Evolutionary conservation across 2,888 invertebrate genomes (phyloP), one percentile per base, ranked within the genome.

Genomic region (Nemapogon koenigi): DNA sequence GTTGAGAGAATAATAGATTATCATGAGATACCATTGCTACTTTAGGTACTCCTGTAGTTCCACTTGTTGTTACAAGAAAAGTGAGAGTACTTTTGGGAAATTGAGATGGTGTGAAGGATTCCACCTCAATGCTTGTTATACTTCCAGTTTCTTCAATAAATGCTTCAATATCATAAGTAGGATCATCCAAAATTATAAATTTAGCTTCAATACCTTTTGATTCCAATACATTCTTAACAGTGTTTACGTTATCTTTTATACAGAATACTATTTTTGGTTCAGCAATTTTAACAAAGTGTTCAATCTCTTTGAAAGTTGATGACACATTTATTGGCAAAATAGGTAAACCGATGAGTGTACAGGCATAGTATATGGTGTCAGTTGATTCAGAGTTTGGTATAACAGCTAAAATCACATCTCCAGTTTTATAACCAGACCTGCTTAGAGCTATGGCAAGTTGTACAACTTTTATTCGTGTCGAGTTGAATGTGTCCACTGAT

Each of bases 221-320:
- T 6, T 28, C 11, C 4, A 28, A 4, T 2, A 33, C 16, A n/a
- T 14, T 7, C 3, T 33, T 19, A 11, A 33, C 11, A 3, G 4
- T 18, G 2, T 33, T 16, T 3, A 10, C 19, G 13, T 33, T 33
- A 3, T 33, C 19, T 19, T 33, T 33, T 10, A 8, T 19, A 19
- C 18, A 33, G 11, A 19, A 18, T 33, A 33, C 19, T 13, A 33
- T 7, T 33, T 33, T 33, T 2, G 33, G 33, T 4, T 19, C 19
- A 3, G 33, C n/a, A 11, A 11, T 33, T 3, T 18, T 33, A 2
- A 33, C 19, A 11, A 13, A 33, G 19, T 18, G 7, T 4, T 33
- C 13, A 11, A 33, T 19, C 19, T 33, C 33, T 6, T 19, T 13
- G 8, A 16, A 3, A 4, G 3, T 4, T 2, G 16, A 6, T 6